Evolutionary conservation across 2,113 vertebrate genomes (phyloP).

Genomic region (Eulemur macaco): DNA sequence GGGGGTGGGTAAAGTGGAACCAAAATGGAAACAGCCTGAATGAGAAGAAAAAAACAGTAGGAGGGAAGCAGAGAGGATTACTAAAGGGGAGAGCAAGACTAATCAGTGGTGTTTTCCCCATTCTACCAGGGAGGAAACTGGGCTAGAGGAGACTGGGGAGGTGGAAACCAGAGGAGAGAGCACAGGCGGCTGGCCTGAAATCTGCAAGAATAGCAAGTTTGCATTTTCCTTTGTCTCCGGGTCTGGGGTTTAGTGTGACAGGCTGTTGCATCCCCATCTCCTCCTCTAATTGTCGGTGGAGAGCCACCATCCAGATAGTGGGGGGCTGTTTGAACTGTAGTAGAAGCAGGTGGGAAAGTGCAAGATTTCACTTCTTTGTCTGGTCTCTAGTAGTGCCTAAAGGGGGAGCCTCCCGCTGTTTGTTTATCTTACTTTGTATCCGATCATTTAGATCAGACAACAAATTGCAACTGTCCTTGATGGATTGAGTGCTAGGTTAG

Average conservation of each 20-base stretch:
- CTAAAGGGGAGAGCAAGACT: background rate
- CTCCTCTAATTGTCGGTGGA: background rate
- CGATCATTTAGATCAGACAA: constrained; percentile 3
- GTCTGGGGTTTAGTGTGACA: background rate
- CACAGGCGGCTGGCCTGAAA: background rate
- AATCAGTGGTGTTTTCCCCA: background rate
- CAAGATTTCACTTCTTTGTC: constrained; percentile 3
- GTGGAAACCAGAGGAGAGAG: background rate
- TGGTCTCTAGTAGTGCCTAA: background rate
- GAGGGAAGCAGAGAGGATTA: background rate
- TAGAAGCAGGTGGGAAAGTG: background rate
- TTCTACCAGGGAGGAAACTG: background rate
- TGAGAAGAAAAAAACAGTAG: background rate
- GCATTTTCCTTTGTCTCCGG: background rate
- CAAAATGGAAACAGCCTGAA: background rate
- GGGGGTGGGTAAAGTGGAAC: background rate
- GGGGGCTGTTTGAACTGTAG: background rate
- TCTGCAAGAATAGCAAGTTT: background rate
- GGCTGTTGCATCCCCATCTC: background rate
- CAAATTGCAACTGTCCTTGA: background rate
- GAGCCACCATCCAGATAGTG: accelerated
- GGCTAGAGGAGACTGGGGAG: background rate
- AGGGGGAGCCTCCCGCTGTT: background rate
- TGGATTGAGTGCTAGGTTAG: background rate
- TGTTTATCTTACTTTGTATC: background rate